Percentiles rank a stretch among this genome's conserved stretches.
These are phyloP conservation scores for Mallateleia sp. DNA, from an alignment of 2,888 invertebrate genomes.

Conservation along the genomic window DNA sequence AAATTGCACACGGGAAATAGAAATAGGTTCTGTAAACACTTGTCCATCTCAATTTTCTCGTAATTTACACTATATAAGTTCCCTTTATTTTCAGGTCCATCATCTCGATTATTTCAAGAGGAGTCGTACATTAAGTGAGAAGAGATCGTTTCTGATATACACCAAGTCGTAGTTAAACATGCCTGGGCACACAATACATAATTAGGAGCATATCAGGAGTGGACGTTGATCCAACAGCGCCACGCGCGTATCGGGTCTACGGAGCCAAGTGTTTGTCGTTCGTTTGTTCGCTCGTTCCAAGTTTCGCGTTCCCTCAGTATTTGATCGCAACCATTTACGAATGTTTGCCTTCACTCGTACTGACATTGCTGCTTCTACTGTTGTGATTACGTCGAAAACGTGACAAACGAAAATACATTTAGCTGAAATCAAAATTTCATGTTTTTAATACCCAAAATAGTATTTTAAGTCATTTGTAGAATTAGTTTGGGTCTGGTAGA, in stretches of 20 bases:
- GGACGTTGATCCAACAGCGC: constrained; percentile 82
- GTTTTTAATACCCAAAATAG: not conserved
- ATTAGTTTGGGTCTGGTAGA: not conserved
- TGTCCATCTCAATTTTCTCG: constrained; percentile 26
- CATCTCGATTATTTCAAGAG: constrained; percentile 68
- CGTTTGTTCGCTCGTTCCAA: constrained; percentile 72
- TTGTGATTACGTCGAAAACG: constrained; percentile 38
- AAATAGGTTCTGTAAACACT: constrained; percentile 36
- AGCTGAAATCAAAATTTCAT: not conserved
- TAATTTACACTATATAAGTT: constrained; percentile 48
- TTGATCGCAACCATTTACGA: constrained; percentile 78
- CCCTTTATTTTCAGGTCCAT: constrained; percentile 56
- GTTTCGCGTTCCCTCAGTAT: constrained; percentile 71
- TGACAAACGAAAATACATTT: constrained; percentile 10
- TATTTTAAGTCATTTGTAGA: not conserved
- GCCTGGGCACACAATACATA: constrained; percentile 78
- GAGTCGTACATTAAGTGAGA: constrained; percentile 70
- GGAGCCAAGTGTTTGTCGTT: constrained; percentile 78
- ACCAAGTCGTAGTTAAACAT: constrained; percentile 67
- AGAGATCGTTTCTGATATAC: constrained; percentile 71
- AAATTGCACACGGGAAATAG: not conserved
- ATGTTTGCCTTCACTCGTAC: constrained; percentile 72
- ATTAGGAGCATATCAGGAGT: constrained; percentile 84
- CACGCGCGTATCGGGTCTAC: constrained; percentile 80
- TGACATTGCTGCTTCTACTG: constrained; percentile 55